These are phyloP conservation scores for Theristicus caerulescens DNA, from an alignment of 2,113 vertebrate species.

Conservation along the genomic window DNA sequence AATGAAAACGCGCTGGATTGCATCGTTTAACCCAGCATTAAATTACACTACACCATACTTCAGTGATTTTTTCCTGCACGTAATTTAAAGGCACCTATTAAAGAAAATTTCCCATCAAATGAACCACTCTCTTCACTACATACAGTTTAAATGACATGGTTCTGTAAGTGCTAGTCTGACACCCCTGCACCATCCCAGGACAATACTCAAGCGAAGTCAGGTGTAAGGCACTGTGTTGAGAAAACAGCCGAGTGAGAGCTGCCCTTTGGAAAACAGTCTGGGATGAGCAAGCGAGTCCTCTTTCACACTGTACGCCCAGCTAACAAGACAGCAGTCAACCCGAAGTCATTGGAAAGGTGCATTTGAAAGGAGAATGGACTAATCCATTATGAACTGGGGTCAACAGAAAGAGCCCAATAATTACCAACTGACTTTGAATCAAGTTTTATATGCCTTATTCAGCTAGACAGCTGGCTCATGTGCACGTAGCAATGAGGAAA, in stretches of 20 bases:
- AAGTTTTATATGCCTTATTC: too few relatives aligned
- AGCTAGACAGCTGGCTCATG: background rate
- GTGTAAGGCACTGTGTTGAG: background rate
- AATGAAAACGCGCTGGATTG: conserved; percentile 61
- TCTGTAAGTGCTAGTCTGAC: background rate
- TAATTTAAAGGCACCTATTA: conserved; percentile 52
- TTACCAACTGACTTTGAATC: background rate
- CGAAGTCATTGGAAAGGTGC: background rate
- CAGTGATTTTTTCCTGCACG: conserved; percentile 2
- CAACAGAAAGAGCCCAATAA: background rate
- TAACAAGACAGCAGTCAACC: background rate
- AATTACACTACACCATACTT: conserved; percentile 44
- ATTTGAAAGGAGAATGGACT: too few relatives aligned
- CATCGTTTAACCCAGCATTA: conserved; percentile 64
- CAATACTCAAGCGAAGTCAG: background rate
- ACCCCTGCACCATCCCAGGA: background rate
- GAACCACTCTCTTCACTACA: background rate
- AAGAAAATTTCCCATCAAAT: conserved; percentile 15
- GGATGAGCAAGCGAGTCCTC: background rate
- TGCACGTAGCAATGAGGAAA: background rate
- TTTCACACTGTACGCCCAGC: background rate
- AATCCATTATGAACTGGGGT: background rate
- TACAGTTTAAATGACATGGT: background rate
- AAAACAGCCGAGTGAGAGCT: background rate
- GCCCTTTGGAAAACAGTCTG: background rate